phyloP scores from a whole-genome alignment of 2,797 vertebrate genomes.

The Syngnathus acus region DNA sequence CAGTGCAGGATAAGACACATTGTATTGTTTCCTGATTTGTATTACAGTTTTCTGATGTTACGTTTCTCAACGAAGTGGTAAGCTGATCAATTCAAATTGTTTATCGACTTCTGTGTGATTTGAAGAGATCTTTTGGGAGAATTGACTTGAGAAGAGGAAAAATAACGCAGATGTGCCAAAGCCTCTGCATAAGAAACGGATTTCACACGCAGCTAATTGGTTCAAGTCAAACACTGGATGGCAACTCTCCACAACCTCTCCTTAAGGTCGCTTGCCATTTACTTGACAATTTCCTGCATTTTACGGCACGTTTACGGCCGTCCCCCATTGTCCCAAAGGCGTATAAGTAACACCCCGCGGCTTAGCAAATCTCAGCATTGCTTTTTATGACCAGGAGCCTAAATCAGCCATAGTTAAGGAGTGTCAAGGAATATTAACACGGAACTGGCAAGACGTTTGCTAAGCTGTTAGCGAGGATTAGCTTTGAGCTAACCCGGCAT shows the following conservation, averaged over 20 bases:
- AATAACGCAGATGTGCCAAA: neutral
- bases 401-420: slow-evolving; percentile 34
- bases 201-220: slow-evolving; percentile 1
- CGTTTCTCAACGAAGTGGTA: slow-evolving; percentile 18
- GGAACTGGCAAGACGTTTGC: slow-evolving; percentile 25
- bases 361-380: slow-evolving; percentile 36
- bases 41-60: slow-evolving; percentile 11
- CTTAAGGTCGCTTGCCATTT: slow-evolving; percentile 23
- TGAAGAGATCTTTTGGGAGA: neutral
- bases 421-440: slow-evolving; percentile 50
- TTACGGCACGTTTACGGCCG: slow-evolving; percentile 49
- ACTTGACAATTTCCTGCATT: slow-evolving; percentile 52
- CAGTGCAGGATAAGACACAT: slow-evolving; percentile 25
- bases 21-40: slow-evolving; percentile 18
- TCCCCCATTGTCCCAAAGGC: slow-evolving; percentile 49
- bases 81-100: slow-evolving; percentile 13
- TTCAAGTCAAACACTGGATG: neutral
- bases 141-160: no score
- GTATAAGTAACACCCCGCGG: slow-evolving; percentile 47
- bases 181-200: neutral
- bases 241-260: slow-evolving; percentile 14
- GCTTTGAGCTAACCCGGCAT: slow-evolving; percentile 6
- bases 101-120: neutral
- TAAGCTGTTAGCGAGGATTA: slow-evolving; percentile 14
- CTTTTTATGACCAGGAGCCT: slow-evolving; percentile 45